Conservation (phyloP, 1,140 invertebrate genomes). For the Diorhabda carinulata region DNA sequence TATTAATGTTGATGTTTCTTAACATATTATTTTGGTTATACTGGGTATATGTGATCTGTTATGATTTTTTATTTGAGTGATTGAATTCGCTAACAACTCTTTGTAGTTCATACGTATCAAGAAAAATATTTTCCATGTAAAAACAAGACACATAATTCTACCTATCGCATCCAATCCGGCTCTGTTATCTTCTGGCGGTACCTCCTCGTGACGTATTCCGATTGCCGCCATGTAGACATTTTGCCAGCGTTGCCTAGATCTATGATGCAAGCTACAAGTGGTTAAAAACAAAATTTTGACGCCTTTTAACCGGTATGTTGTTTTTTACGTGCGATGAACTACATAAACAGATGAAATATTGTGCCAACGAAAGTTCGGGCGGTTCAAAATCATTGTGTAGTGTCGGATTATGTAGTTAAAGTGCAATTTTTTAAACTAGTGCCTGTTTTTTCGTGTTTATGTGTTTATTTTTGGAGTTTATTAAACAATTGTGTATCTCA, state of each 20-base stretch:
- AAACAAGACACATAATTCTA: neutral
- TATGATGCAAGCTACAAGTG: conserved; percentile 26
- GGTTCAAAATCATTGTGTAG: neutral
- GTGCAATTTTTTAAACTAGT: neutral
- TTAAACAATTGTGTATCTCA: neutral
- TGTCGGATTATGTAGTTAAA: neutral
- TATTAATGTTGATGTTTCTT: too few relatives aligned
- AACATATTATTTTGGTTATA: too few relatives aligned
- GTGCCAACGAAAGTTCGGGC: neutral
- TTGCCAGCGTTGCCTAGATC: conserved; percentile 18
- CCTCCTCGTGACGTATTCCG: conserved; percentile 25
- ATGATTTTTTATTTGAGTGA: too few relatives aligned
- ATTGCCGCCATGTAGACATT: conserved; percentile 30
- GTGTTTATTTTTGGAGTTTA: neutral
- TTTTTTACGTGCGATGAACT: conserved; percentile 10
- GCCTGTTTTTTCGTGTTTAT: neutral
- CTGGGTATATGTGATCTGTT: too few relatives aligned
- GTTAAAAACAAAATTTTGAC: conserved; percentile 24
- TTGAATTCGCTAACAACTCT: too few relatives aligned
- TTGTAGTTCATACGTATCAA: too few relatives aligned
- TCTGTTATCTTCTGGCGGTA: conserved; percentile 19
- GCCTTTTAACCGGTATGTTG: conserved; percentile 7
- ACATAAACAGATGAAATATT: neutral
- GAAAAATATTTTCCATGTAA: too few relatives aligned
- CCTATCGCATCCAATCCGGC: neutral